phyloP scores from a whole-genome alignment of 2,888 invertebrate genomes.

The Machimus rusticus region DNA sequence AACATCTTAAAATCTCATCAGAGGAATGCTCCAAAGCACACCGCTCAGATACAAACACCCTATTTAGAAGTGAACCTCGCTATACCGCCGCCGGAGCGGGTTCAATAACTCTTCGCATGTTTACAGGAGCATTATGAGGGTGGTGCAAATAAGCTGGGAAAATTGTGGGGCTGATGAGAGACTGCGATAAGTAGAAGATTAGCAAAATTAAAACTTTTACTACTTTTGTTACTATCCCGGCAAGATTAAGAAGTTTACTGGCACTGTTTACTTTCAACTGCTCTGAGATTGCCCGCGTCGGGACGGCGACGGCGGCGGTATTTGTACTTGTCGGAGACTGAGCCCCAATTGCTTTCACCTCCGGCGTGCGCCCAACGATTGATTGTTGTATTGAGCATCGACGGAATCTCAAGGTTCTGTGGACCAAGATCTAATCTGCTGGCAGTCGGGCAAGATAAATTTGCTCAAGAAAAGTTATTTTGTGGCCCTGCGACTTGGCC shows the following conservation, averaged over 20 bases:
- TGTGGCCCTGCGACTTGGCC: neutral
- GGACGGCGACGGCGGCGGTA: neutral
- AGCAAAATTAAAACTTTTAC: slow-evolving; percentile 17
- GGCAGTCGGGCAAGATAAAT: neutral
- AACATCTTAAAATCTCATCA: neutral
- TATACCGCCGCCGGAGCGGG: neutral
- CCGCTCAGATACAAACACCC: neutral
- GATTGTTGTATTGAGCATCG: neutral
- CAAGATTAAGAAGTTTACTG: neutral
- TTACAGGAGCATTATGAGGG: neutral
- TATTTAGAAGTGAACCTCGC: neutral
- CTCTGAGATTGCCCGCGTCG: neutral
- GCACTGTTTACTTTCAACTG: neutral
- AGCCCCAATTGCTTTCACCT: neutral
- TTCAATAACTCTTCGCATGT: neutral
- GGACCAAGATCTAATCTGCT: neutral
- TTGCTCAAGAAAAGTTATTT: neutral
- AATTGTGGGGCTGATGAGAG: neutral
- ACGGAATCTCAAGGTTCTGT: neutral
- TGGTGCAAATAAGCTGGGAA: neutral
- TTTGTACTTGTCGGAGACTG: neutral
- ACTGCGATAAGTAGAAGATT: slow-evolving; percentile 4
- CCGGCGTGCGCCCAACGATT: neutral
- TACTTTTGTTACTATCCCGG: neutral
- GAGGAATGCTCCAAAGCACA: neutral